Percentiles rank a stretch among this genome's conserved stretches.
phyloP scores from a whole-genome alignment of 2,113 vertebrate genomes.

The Formicarius rufipectus region DNA sequence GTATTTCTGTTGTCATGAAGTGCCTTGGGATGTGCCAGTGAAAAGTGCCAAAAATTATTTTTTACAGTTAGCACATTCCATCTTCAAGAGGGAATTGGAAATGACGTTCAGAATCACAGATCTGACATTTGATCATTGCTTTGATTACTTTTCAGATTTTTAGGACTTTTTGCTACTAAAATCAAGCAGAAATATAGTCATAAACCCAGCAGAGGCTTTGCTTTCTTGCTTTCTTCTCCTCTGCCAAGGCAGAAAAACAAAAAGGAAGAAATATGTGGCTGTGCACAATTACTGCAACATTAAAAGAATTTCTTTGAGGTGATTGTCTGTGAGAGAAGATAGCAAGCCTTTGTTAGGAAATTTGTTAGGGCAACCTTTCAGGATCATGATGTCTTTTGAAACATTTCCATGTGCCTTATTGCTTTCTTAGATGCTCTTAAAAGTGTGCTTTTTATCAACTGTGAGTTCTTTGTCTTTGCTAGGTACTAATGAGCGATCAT shows the following conservation, averaged over 20 bases:
- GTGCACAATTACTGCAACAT: background rate
- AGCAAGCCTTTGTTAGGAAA: background rate
- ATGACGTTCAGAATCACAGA: background rate
- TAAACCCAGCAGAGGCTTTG: background rate
- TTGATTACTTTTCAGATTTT: background rate
- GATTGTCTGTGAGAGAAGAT: background rate
- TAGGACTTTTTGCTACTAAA: background rate
- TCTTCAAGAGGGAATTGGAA: background rate
- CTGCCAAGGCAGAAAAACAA: background rate
- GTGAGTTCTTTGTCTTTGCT: background rate
- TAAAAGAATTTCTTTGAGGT: background rate
- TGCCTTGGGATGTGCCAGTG: background rate
- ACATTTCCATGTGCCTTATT: background rate
- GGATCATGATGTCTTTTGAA: background rate
- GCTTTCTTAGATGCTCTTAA: background rate
- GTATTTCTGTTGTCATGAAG: background rate
- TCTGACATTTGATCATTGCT: background rate
- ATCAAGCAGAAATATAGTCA: background rate
- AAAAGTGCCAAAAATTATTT: background rate
- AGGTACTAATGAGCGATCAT: background rate
- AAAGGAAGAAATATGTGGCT: background rate
- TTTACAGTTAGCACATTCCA: background rate
- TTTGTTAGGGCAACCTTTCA: background rate
- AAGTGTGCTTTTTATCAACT: background rate
- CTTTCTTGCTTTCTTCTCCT: background rate